Evolutionary conservation across 2,113 vertebrate species (phyloP), one percentile per base, ranked within the genome.

Genomic region (Laticauda laticaudata): DNA sequence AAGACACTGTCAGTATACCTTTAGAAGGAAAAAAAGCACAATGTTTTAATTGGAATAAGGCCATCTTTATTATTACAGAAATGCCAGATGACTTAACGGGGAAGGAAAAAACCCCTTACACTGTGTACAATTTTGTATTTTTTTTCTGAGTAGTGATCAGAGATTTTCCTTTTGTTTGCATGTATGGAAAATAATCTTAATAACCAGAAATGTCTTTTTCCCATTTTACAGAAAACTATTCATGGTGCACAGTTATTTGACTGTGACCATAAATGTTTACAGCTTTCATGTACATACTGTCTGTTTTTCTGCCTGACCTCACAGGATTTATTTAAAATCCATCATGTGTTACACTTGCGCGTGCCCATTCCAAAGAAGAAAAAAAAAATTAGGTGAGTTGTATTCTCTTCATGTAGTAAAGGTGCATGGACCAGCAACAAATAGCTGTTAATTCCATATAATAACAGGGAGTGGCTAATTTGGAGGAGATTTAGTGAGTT

Each of bases 101-200:
- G 87, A 91, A 88, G 92, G 48, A 0, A 90, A 3, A 61, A 64
- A 81, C 4, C 34, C 10, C 55, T 95, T 5, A 54, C 87, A 8
- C 39, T 69, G n/a, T 88, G 92, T 94, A 64, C 29, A 89, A 91
- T 85, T 91, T 93, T 95, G 93, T 95, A 23, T 39, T 90, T 1
- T 93, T 95, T 95, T 81, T 93, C 3, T 91, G 93, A 94, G 53
- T 81, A 81, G 86, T 90, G 89, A 75, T 94, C 21, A 61, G 24
- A 64, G 24, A 86, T 45, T 94, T 93, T 93, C 69, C 93, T 81
- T 34, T 95, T 59, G 89, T 95, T 87, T 95, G 75, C 53, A 86
- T 0, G 0, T 87, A 18, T 91, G 87, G 93, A 94, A 92, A 61
- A 91, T 81, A 14, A 0, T 18, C 75, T 29, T 91, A 14, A 90